Percentiles rank a stretch among this genome's conserved stretches.
Conservation (phyloP, 1,140 invertebrate species). For the Heliconius congener region DNA sequence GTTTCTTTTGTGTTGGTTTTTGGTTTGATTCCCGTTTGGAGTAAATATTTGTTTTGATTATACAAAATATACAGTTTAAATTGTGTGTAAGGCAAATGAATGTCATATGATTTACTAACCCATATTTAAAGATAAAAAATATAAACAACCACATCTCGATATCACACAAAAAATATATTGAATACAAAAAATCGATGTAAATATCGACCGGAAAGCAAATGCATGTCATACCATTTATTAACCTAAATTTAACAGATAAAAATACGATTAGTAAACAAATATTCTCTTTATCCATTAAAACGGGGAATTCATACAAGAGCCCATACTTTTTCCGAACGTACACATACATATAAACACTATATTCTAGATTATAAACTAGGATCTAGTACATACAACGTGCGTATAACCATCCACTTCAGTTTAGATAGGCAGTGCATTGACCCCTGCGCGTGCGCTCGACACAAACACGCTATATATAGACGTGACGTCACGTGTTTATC, state of each 20-base stretch:
- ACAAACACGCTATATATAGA: constrained; percentile 66
- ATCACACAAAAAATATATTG: no score
- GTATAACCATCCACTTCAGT: constrained; percentile 27
- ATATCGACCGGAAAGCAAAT: background rate
- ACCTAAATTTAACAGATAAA: background rate
- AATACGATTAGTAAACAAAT: background rate
- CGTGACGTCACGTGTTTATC: constrained; percentile 76
- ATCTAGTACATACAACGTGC: constrained; percentile 11
- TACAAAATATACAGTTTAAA: no score
- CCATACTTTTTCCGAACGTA: background rate
- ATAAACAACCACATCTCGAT: no score
- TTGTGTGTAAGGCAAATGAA: no score
- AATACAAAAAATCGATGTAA: no score
- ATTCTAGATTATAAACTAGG: background rate
- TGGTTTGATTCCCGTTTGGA: no score
- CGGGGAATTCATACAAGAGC: no score
- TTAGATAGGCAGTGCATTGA: constrained; percentile 54
- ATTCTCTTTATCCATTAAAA: no score
- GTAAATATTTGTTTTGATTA: no score
- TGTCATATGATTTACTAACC: no score
- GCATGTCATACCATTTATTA: background rate
- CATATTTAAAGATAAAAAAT: no score
- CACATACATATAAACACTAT: background rate
- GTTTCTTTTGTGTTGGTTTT: background rate
- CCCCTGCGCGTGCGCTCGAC: constrained; percentile 61